Conservation (phyloP, 37 sponge, comb jelly and placozoan species). For the Eunapius fragilis region DNA sequence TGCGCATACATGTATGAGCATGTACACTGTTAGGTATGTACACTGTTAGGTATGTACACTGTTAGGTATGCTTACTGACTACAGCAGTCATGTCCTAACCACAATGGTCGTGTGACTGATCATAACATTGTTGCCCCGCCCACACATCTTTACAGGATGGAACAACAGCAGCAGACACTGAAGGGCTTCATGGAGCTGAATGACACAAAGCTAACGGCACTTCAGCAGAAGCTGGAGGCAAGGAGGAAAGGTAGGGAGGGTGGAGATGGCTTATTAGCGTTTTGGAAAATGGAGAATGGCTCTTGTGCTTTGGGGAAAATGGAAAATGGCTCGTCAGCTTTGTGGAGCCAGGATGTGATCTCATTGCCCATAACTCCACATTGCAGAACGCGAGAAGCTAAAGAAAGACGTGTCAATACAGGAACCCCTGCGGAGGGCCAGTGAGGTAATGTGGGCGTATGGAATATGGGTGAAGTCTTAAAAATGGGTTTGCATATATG, state of each 20-base stretch:
- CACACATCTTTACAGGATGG: conserved; percentile 2
- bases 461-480: not conserved
- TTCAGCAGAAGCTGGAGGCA: conserved; percentile 67
- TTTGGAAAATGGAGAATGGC: not conserved
- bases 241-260: conserved; percentile 57
- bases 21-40: not conserved
- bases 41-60: not conserved
- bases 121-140: too few relatives aligned
- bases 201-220: conserved; percentile 26
- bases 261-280: not conserved
- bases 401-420: not conserved
- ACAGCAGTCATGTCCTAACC: too few relatives aligned
- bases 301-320: too few relatives aligned
- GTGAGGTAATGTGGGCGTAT: not conserved
- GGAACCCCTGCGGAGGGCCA: not conserved
- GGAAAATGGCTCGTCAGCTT: too few relatives aligned
- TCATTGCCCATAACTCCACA: too few relatives aligned
- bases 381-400: conserved; percentile 39
- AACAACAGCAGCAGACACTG: conserved; percentile 24
- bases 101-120: too few relatives aligned
- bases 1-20: not conserved
- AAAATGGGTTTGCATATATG: too few relatives aligned
- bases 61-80: too few relatives aligned
- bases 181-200: conserved; percentile 15
- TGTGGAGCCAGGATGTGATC: too few relatives aligned